Evolutionary conservation across 2,113 vertebrate species (phyloP).

Genomic region (western clawed frog (Xenopus tropicalis)): DNA sequence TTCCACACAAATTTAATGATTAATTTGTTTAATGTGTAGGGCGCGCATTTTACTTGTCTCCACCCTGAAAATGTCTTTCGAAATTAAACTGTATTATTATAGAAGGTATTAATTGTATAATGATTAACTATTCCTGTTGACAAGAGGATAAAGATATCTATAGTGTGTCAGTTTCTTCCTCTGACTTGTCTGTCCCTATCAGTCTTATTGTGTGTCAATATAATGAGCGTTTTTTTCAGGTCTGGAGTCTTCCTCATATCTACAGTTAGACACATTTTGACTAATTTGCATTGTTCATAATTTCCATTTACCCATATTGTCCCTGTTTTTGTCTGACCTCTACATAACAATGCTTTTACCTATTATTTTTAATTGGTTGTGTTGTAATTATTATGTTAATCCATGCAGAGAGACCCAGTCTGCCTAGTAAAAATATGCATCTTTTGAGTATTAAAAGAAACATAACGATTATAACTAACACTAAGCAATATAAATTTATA

Average conservation of each 20-base stretch:
- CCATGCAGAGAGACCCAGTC: slow-evolving; percentile 44
- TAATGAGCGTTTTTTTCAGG: not conserved
- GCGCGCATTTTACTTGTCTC: too few species aligned
- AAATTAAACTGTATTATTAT: too few species aligned
- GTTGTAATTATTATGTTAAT: slow-evolving; percentile 52
- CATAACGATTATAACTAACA: slow-evolving; percentile 43
- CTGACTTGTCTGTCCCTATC: not conserved
- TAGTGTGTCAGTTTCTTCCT: not conserved
- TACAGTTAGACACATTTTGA: slow-evolving; percentile 28
- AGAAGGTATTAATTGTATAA: too few species aligned
- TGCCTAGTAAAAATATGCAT: slow-evolving; percentile 51
- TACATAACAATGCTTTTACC: slow-evolving; percentile 29
- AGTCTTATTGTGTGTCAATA: not conserved
- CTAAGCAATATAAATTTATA: slow-evolving; percentile 22
- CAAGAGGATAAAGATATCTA: not conserved
- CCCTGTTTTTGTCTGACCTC: slow-evolving; percentile 44
- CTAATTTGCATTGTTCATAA: slow-evolving; percentile 40
- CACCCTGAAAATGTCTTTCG: too few species aligned
- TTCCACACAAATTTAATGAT: too few species aligned
- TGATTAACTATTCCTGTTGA: not conserved
- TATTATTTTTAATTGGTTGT: slow-evolving; percentile 50
- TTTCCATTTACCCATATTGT: slow-evolving; percentile 11
- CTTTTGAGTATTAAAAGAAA: slow-evolving; percentile 51
- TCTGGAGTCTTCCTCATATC: not conserved
- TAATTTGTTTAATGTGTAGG: too few species aligned